A percentile compares a stretch with the other conserved stretches of the same genome.
These are phyloP conservation scores for Ornithoptera priamus DNA, from an alignment of 2,888 invertebrate genomes.

Conservation along the genomic window DNA sequence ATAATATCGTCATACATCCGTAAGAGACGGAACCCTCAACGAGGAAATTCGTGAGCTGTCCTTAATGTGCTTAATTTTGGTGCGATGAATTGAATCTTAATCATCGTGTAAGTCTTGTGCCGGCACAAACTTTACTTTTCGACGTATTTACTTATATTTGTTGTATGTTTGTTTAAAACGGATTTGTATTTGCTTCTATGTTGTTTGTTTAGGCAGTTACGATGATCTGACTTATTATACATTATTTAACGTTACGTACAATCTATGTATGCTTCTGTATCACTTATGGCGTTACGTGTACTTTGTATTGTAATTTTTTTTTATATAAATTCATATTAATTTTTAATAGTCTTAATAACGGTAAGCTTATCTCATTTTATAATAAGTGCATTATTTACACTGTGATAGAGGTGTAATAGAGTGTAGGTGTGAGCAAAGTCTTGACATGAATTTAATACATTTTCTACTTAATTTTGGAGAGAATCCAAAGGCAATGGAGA, in stretches of 20 bases:
- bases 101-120: neutral
- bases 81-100: neutral
- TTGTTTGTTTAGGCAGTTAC: constrained; percentile 44
- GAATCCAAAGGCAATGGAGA: no score
- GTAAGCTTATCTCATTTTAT: constrained; percentile 55
- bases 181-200: constrained; percentile 46
- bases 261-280: constrained; percentile 44
- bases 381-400: constrained; percentile 79
- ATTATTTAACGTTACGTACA: constrained; percentile 47
- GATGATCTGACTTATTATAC: constrained; percentile 40
- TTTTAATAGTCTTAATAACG: constrained; percentile 49
- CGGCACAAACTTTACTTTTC: constrained; percentile 19
- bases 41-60: no score
- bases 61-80: no score
- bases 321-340: constrained; percentile 35
- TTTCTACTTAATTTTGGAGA: neutral
- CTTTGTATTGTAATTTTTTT: constrained; percentile 37
- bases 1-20: no score
- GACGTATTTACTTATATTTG: constrained; percentile 27
- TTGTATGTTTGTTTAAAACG: constrained; percentile 39
- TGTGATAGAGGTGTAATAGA: constrained; percentile 77
- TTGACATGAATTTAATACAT: constrained; percentile 61
- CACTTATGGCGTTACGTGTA: constrained; percentile 37
- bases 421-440: constrained; percentile 63
- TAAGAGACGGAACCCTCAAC: no score